Percentiles rank a stretch among this genome's conserved stretches.
phyloP scores from a whole-genome alignment of 1,140 invertebrate species.

The Alviniconcha marisindica region DNA sequence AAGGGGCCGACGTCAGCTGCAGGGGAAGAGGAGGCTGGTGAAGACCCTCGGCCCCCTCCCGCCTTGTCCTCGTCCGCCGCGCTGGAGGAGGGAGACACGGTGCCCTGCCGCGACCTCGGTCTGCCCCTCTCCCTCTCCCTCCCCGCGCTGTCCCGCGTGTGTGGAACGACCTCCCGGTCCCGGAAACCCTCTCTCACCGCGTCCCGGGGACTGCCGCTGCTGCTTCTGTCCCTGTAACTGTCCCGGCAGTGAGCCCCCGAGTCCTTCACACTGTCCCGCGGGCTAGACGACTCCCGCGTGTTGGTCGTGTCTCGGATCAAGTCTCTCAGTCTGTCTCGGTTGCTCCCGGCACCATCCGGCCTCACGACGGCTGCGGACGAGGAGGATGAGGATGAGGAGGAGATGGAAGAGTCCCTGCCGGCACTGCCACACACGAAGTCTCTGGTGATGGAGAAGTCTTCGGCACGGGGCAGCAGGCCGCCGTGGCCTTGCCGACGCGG shows the following conservation, averaged over 20 bases:
- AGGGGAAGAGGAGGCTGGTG: conserved; percentile 17
- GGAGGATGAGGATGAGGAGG: no score
- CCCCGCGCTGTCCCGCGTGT: no score
- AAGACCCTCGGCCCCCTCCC: conserved; percentile 1
- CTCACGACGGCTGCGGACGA: no score
- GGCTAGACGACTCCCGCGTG: no score
- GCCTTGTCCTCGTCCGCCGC: conserved; percentile 6
- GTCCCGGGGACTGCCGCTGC: background rate
- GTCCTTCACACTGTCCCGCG: no score
- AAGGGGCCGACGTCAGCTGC: no score
- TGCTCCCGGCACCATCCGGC: background rate
- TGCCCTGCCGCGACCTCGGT: conserved; percentile 8
- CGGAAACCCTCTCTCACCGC: conserved; percentile 23
- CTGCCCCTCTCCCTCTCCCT: no score
- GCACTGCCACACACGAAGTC: background rate
- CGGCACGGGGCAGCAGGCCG: background rate
- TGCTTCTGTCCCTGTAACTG: conserved; percentile 24
- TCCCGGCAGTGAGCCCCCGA: no score
- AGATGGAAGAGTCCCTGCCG: conserved; percentile 7
- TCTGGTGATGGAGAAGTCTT: conserved; percentile 14
- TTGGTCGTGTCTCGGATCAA: background rate
- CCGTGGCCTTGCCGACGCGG: conserved; percentile 9
- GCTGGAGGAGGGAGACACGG: conserved; percentile 25
- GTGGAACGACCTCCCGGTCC: background rate
- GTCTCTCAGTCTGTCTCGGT: conserved; percentile 26